A percentile compares a stretch with the other conserved stretches of the same genome.
Evolutionary conservation across 2,797 vertebrate genomes (phyloP).

Genomic region (Acrocephalus scirpaceus): DNA sequence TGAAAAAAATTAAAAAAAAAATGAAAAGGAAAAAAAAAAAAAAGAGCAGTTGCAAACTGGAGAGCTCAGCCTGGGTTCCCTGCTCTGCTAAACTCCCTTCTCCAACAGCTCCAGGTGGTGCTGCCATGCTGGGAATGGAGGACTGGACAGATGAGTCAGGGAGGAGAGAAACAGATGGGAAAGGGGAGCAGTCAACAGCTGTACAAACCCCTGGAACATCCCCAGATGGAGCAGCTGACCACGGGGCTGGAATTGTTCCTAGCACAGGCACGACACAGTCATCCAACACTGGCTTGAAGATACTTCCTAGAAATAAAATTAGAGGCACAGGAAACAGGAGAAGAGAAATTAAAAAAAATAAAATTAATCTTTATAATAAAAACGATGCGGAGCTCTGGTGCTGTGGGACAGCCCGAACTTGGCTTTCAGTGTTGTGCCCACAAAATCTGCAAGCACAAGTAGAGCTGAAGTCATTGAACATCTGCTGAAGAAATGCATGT

Average conservation of each 20-base stretch:
- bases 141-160: background rate
- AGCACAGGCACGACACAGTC: background rate
- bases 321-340: background rate
- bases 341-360: background rate
- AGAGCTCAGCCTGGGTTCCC: background rate
- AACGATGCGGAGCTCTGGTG: background rate
- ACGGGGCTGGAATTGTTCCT: background rate
- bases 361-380: background rate
- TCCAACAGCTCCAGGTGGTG: background rate
- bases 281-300: background rate
- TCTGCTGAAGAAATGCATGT: background rate
- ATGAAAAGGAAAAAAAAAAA: background rate
- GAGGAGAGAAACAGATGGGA: background rate
- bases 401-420: background rate
- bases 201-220: background rate
- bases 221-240: background rate
- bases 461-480: background rate
- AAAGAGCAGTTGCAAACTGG: background rate
- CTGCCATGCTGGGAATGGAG: background rate
- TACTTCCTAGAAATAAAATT: background rate
- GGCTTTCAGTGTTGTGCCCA: background rate
- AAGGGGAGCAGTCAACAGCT: background rate
- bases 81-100: background rate
- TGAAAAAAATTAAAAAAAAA: background rate
- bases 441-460: conserved; percentile 5